Evolutionary conservation across 2,113 vertebrate genomes (phyloP).

Genomic region (Elgaria multicarinata): DNA sequence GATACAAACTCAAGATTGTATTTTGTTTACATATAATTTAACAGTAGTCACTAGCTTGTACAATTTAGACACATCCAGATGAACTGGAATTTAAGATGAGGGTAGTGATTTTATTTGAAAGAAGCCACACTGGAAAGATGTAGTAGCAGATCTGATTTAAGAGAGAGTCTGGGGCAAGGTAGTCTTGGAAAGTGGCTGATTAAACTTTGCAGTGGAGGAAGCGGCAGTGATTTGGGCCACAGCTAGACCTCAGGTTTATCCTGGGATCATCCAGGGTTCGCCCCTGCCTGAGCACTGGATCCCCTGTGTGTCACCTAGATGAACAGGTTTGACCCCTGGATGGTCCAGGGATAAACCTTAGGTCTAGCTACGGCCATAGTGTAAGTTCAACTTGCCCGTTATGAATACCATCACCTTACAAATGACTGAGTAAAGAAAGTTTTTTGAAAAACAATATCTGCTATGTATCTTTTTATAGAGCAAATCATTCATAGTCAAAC

Average conservation of each 20-base stretch:
- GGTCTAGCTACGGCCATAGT: no score
- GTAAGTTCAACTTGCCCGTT: not conserved
- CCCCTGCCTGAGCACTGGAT: no score
- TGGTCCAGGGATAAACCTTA: no score
- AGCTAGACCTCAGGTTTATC: no score
- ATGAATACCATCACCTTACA: not conserved
- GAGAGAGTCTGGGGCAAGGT: not conserved
- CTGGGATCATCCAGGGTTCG: no score
- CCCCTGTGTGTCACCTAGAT: no score
- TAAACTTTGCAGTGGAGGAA: not conserved
- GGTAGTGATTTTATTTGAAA: not conserved
- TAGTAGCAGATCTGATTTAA: not conserved
- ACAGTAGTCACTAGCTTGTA: not conserved
- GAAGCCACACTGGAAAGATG: not conserved
- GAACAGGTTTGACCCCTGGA: no score
- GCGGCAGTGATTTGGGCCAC: not conserved
- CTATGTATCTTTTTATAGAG: not conserved
- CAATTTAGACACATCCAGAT: not conserved
- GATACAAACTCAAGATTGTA: not conserved
- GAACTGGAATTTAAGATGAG: not conserved
- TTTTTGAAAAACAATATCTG: not conserved
- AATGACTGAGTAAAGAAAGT: not conserved
- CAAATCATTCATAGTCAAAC: constrained; percentile 30
- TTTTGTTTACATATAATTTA: not conserved
- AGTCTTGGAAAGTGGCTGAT: not conserved